Evolutionary conservation across 1,140 invertebrate species (phyloP), one percentile per base, ranked within the genome.

Genomic region (Drosophila tani): DNA sequence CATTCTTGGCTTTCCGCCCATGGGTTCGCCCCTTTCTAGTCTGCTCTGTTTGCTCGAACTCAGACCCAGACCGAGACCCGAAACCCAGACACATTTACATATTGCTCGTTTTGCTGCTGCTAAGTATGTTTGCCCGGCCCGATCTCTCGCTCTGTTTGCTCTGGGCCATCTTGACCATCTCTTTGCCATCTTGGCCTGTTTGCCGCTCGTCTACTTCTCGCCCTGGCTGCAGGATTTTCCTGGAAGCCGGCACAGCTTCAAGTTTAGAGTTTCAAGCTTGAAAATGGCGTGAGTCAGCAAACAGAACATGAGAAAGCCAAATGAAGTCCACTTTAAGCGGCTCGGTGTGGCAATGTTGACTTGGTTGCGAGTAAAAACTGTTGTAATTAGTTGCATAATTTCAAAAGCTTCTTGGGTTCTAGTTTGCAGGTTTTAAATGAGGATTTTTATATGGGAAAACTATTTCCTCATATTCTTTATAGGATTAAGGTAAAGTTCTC

Each of bases 1-100:
- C 75, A 70, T 67, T 67, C 73, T 76, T 43, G 65, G 49, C 74
- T 76, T 63, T 60, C 75, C 55, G 63, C 75, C 70, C 69, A 77
- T 79, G 24, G 75, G 53, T 69, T 68, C 66, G 47, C 75, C 75
- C 56, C 63, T 65, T 49, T 71, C 40, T 21, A 19, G 75, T 55
- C 41, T 51, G 57, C 40, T 81, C 57, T 90, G 77, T 90, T 90
- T 90, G 68, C 71, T 62, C 57, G 68, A 43, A 73, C 62, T 35
- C 65, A 73, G 38, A 17, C 40, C 9, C 35, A 73, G 24, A 58
- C 45, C 45, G 60, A 57, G 63, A 62, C 70, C 67, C 66, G n/a
- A 63, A 65, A 66, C 63, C 49, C 65, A 84, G 78, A 77, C 81
- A 74, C 86, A 90, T 90, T 90, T 90, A 80, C 85, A 90, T 90